Conservation (phyloP, 2,797 vertebrate genomes). For the Enteromius mattozi region DNA sequence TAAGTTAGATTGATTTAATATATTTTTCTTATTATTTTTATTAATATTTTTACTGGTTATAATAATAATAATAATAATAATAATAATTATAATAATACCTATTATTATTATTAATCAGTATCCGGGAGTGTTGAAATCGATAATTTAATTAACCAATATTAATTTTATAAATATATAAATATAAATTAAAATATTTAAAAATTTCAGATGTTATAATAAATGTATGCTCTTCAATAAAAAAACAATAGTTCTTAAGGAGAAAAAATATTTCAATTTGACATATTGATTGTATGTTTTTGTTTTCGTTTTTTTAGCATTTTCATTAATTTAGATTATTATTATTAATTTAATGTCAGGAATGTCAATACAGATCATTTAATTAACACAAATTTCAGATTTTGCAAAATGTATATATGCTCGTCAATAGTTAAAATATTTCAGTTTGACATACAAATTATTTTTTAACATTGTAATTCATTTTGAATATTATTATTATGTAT, state of each 20-base stretch:
- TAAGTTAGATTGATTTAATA: neutral
- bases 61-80: neutral
- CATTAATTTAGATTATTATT: neutral
- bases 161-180: neutral
- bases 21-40: neutral
- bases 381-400: too few relatives aligned
- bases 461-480: too few relatives aligned
- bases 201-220: neutral
- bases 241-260: neutral
- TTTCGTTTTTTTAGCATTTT: neutral
- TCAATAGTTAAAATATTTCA: too few relatives aligned
- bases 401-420: too few relatives aligned
- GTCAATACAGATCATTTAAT: too few relatives aligned
- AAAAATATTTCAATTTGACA: neutral
- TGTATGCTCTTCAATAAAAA: neutral
- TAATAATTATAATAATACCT: too few relatives aligned
- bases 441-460: too few relatives aligned
- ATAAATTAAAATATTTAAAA: too few relatives aligned
- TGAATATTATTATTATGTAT: too few relatives aligned
- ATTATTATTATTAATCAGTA: neutral
- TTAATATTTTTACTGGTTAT: neutral
- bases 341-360: too few relatives aligned
- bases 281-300: too few relatives aligned
- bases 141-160: neutral
- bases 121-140: neutral